Percentiles rank a stretch among this genome's conserved stretches.
Conservation (phyloP, 2,797 vertebrate species). For the Steatocranus sp. region DNA sequence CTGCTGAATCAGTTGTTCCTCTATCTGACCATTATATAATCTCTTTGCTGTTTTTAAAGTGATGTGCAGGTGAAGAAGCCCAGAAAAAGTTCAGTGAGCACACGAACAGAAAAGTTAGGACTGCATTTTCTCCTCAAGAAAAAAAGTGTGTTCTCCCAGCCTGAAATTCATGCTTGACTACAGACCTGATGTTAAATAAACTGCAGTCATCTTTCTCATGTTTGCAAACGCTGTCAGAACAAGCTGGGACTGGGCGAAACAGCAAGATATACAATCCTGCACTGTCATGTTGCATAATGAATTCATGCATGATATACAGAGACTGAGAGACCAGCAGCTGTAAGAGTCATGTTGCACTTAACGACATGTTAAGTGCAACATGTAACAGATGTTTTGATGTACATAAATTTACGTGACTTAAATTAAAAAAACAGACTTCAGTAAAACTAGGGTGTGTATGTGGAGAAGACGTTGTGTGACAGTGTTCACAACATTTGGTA, state of each 20-base stretch:
- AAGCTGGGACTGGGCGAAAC: background rate
- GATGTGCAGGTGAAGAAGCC: background rate
- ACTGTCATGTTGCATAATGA: background rate
- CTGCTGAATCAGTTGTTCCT: background rate
- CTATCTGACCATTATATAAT: background rate
- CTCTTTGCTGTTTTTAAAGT: background rate
- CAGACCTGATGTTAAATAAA: background rate
- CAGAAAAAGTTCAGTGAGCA: background rate
- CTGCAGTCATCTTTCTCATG: background rate
- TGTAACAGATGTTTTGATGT: background rate
- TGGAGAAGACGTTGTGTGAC: background rate
- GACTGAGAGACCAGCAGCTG: background rate
- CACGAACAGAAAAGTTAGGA: background rate
- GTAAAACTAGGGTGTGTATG: background rate
- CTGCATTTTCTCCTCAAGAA: background rate
- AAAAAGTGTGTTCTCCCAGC: background rate
- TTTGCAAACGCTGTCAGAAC: background rate
- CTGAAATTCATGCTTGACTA: background rate
- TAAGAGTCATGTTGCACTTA: background rate
- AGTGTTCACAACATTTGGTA: background rate
- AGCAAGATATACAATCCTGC: background rate
- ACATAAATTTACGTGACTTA: background rate
- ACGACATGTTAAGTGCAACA: background rate
- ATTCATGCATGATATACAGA: background rate
- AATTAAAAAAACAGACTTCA: background rate